These are phyloP conservation scores for Seladonia tumulorum DNA, from an alignment of 2,888 invertebrate genomes.

Conservation along the genomic window DNA sequence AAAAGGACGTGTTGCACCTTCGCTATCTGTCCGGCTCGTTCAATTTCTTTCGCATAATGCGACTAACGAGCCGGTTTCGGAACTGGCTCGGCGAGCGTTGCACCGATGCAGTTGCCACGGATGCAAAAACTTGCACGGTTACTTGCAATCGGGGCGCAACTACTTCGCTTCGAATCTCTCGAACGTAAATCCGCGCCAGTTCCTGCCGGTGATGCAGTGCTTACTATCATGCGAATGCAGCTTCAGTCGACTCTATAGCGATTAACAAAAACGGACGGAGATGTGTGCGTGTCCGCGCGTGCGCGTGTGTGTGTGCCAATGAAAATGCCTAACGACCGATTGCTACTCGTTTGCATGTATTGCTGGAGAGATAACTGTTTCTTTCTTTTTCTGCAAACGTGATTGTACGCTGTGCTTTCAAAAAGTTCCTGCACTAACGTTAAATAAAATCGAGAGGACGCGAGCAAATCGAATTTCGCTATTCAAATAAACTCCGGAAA, in stretches of 20 bases:
- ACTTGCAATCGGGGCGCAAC: constrained; percentile 33
- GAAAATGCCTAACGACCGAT: background rate
- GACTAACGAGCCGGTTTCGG: constrained; percentile 19
- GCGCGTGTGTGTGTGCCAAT: background rate
- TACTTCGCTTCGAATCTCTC: constrained; percentile 35
- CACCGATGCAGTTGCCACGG: constrained; percentile 23
- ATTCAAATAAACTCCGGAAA: background rate
- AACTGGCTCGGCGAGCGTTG: constrained; percentile 7
- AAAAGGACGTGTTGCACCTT: constrained; percentile 17
- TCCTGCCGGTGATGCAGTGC: background rate
- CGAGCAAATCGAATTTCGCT: background rate
- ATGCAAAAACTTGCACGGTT: constrained; percentile 39
- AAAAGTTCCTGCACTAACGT: background rate
- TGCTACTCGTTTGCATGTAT: constrained; percentile 1
- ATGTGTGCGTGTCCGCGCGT: background rate
- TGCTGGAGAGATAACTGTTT: background rate
- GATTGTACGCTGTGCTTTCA: background rate
- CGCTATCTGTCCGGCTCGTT: constrained; percentile 35
- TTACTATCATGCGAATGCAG: background rate
- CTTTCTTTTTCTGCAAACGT: background rate
- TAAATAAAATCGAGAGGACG: background rate
- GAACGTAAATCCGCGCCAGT: constrained; percentile 35
- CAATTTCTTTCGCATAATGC: constrained; percentile 55
- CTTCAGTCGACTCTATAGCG: constrained; percentile 15
- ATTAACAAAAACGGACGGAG: constrained; percentile 20